Percentiles rank a stretch among this genome's conserved stretches.
These are phyloP conservation scores for Tragulus kanchil DNA, from an alignment of 2,113 vertebrate genomes.

Conservation along the genomic window DNA sequence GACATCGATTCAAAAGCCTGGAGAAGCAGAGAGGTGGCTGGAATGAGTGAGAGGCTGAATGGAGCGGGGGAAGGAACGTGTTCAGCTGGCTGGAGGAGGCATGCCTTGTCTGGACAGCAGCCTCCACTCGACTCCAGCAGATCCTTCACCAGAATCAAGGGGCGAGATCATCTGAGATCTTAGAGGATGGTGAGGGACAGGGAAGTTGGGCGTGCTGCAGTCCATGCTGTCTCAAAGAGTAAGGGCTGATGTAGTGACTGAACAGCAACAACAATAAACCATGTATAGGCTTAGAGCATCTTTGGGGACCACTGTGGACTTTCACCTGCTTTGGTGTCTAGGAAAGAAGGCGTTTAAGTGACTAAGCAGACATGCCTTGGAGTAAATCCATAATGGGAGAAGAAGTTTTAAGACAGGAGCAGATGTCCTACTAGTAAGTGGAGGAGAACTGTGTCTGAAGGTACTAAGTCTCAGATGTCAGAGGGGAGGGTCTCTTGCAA, in stretches of 20 bases:
- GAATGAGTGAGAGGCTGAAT: background rate
- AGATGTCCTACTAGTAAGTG: background rate
- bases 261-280: background rate
- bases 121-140: background rate
- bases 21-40: background rate
- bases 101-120: rapidly evolving
- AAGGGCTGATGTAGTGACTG: background rate
- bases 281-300: background rate
- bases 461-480: background rate
- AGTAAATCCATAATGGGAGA: background rate
- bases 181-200: background rate
- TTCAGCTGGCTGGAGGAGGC: background rate
- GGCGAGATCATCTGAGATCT: background rate
- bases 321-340: background rate
- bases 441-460: background rate
- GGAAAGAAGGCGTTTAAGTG: background rate
- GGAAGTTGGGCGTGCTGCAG: background rate
- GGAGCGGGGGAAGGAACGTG: rapidly evolving
- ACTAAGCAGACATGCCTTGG: background rate
- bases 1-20: background rate
- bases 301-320: background rate
- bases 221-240: background rate
- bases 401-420: background rate
- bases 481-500: background rate
- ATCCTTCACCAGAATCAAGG: background rate